Base-by-base conservation (phyloP, 2,888 invertebrate species). In the Resseliella maxima region DNA sequence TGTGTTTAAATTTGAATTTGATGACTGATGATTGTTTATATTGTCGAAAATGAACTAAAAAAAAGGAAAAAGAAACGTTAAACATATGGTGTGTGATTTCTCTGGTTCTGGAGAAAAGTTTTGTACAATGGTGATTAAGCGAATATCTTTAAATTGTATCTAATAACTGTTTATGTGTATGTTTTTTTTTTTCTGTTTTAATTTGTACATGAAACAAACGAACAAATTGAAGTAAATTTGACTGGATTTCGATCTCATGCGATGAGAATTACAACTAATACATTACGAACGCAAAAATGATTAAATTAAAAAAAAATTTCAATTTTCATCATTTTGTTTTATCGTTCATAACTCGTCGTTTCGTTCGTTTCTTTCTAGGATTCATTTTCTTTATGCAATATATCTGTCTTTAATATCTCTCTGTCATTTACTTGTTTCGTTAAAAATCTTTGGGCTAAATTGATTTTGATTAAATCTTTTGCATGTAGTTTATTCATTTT, bases 51-150 rank as follows among this genome's bases (percentile, higher is more conserved):
- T n/a, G n/a, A n/a, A n/a, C n/a, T n/a, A n/a, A n/a, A n/a, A n/a
- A n/a, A n/a, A n/a, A n/a, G n/a, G n/a, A n/a, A n/a, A n/a, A n/a
- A n/a, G n/a, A n/a, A n/a, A n/a, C n/a, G n/a, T n/a, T n/a, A n/a
- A n/a, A n/a, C n/a, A n/a, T n/a, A n/a, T n/a, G n/a, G n/a, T n/a
- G n/a, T n/a, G n/a, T n/a, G n/a, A n/a, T n/a, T n/a, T 31, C 3
- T 31, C 12, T 31, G 6, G 72, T 24, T 59, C 27, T 59, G 59
- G 1, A 24, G 18, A 8, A 18, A 21, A 0, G 1, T 72, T 72
- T 72, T 72, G 72, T 72, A 72, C 72, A 72, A 72, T 72, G 72
- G n/a, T 72, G 35, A 72, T 72, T n/a, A 59, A 24, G 24, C 59
- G 24, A 24, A n/a, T 59, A n/a, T 59, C 10, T 24, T 59, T 72